phyloP scores from a whole-genome alignment of 2,113 vertebrate species.

The Rhegmatorhina hoffmannsi region DNA sequence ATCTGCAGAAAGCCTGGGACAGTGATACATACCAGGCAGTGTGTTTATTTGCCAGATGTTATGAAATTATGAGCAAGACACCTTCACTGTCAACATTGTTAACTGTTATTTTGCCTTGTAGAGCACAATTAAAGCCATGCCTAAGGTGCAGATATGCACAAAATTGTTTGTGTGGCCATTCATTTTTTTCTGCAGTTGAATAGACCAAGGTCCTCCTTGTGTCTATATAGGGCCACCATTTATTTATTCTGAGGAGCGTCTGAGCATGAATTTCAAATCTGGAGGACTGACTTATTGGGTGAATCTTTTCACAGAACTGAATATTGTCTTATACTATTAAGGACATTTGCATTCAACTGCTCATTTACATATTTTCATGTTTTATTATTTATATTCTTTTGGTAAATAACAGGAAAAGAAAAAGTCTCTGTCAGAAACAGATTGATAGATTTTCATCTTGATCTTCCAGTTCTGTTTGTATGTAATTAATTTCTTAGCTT shows the following conservation, averaged over 20 bases:
- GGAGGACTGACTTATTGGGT: neutral
- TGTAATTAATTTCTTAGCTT: neutral
- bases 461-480: neutral
- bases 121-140: neutral
- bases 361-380: neutral
- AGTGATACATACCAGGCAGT: neutral
- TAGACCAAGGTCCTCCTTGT: neutral
- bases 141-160: neutral
- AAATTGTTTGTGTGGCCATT: neutral
- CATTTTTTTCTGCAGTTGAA: neutral
- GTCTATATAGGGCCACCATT: neutral
- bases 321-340: neutral
- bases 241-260: neutral
- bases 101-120: neutral
- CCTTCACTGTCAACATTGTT: neutral
- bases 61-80: neutral
- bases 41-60: neutral
- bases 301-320: neutral
- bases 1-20: neutral
- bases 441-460: neutral
- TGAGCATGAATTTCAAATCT: neutral
- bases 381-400: neutral
- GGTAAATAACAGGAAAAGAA: neutral
- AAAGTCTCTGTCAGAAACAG: neutral
- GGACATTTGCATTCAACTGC: neutral